Conservation (phyloP, 2,113 vertebrate genomes). For the Spheniscus mendiculus region DNA sequence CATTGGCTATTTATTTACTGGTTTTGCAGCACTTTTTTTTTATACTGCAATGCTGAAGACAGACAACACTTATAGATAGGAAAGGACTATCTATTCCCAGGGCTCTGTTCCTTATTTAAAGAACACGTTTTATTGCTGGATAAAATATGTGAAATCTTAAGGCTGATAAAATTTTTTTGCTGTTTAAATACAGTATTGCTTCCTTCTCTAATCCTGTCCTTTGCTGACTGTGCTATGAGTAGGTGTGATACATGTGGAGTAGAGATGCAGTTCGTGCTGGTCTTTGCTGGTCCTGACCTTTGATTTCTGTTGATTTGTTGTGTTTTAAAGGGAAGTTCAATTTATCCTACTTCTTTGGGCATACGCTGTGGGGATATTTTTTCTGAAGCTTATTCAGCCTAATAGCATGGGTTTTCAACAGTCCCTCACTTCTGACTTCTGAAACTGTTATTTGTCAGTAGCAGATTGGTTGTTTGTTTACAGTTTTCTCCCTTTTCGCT, state of each 20-base stretch:
- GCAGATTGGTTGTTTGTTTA: not conserved
- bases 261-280: not conserved
- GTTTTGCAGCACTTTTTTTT: not conserved
- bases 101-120: conserved; percentile 3
- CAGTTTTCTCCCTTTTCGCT: not conserved
- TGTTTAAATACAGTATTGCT: not conserved
- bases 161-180: not conserved
- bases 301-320: not conserved
- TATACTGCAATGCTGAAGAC: not conserved
- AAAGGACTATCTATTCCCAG: not conserved
- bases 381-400: not conserved
- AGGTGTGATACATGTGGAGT: not conserved
- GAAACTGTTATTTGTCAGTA: not conserved
- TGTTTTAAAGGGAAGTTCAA: not conserved
- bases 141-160: conserved; percentile 9
- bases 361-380: not conserved
- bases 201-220: not conserved
- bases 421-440: not conserved
- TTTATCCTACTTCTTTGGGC: not conserved
- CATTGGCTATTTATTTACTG: conserved; percentile 54
- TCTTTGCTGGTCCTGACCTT: not conserved
- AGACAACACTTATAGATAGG: not conserved
- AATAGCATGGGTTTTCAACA: not conserved
- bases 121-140: not conserved
- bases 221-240: not conserved